These are phyloP conservation scores for Otis tarda DNA, from an alignment of 2,113 vertebrate genomes.

Conservation along the genomic window DNA sequence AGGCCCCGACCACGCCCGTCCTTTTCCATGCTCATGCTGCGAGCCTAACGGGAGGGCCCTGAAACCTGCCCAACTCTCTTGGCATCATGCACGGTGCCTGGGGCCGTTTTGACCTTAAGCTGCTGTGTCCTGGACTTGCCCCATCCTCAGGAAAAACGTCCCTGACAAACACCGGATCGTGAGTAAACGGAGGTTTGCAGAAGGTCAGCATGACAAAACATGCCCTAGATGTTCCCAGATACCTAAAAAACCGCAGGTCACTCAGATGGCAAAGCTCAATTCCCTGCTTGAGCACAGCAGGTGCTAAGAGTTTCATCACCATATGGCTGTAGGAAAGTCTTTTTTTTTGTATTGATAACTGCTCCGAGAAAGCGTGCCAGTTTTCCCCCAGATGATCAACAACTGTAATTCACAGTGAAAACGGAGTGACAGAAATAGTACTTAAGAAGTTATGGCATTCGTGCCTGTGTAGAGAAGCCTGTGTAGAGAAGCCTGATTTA, in stretches of 20 bases:
- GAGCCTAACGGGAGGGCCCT: rapidly evolving
- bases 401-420: not conserved
- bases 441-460: rapidly evolving
- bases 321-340: not conserved
- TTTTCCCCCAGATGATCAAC: not conserved
- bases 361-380: not conserved
- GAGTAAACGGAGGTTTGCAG: not conserved
- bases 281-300: rapidly evolving
- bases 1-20: rapidly evolving
- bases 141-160: not conserved
- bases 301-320: not conserved
- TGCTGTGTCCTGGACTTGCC: rapidly evolving
- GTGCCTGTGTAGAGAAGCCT: not conserved
- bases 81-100: rapidly evolving
- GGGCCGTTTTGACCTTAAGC: too few species aligned
- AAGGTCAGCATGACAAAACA: not conserved
- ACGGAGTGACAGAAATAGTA: not conserved
- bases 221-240: not conserved
- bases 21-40: not conserved
- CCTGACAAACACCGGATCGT: too few species aligned
- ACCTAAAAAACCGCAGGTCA: rapidly evolving
- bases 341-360: rapidly evolving
- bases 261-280: not conserved
- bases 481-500: not conserved
- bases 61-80: rapidly evolving